Percentiles rank a stretch among this genome's conserved stretches.
These are phyloP conservation scores for Meteorus cinctellus DNA, from an alignment of 2,888 invertebrate species.

Conservation along the genomic window DNA sequence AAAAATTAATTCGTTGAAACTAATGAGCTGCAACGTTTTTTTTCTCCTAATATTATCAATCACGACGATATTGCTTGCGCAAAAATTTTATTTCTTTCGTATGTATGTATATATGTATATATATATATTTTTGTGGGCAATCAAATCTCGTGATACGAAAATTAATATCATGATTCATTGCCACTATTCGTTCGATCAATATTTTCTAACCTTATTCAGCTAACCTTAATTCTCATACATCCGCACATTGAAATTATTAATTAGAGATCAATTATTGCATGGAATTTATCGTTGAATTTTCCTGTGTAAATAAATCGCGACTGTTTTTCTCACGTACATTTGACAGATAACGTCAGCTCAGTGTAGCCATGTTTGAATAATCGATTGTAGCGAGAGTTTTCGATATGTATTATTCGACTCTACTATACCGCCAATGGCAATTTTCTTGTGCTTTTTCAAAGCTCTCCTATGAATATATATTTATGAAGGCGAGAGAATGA, in stretches of 20 bases:
- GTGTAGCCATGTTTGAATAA: conserved; percentile 13
- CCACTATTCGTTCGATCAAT: not conserved
- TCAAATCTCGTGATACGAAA: not conserved
- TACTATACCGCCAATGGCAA: no score
- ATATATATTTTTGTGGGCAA: not conserved
- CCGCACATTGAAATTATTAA: not conserved
- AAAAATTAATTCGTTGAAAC: not conserved
- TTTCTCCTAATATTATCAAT: not conserved
- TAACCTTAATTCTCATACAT: not conserved
- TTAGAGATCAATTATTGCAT: not conserved
- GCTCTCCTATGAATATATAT: not conserved
- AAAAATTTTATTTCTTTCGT: not conserved
- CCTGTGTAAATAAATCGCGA: not conserved
- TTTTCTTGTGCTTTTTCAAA: not conserved
- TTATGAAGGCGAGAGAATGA: not conserved
- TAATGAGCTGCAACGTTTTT: not conserved
- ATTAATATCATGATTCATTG: not conserved
- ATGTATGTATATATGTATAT: not conserved
- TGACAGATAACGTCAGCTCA: conserved; percentile 7
- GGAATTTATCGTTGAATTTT: not conserved
- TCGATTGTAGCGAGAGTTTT: conserved; percentile 1
- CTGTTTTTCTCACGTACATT: conserved; percentile 3
- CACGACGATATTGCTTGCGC: not conserved
- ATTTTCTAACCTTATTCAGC: not conserved
- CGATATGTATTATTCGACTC: not conserved